These are phyloP conservation scores for Mylabris phalerata DNA, from an alignment of 1,140 invertebrate species.

Conservation along the genomic window DNA sequence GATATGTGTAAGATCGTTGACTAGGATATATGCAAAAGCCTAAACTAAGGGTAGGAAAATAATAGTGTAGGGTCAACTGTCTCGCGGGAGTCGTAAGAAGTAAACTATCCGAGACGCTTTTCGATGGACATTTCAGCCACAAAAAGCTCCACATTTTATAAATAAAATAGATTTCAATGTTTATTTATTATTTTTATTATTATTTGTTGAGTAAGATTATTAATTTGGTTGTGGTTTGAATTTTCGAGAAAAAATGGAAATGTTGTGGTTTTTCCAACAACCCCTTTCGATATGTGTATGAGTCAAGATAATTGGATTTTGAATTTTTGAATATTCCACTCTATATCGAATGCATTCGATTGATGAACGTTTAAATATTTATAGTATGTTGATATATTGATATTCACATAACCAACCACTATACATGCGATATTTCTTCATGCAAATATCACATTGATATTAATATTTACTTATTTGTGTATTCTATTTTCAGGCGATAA, in stretches of 20 bases:
- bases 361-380: conserved; percentile 24
- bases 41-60: conserved; percentile 40
- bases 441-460: conserved; percentile 17
- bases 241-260: no score
- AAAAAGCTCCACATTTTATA: conserved; percentile 33
- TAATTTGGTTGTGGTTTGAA: no score
- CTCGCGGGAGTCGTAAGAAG: conserved; percentile 42
- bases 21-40: conserved; percentile 42
- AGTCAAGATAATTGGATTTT: conserved; percentile 17
- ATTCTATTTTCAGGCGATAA: conserved; percentile 35
- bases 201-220: no score
- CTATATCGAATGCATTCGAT: conserved; percentile 19
- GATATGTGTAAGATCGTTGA: no score
- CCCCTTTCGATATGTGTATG: no score
- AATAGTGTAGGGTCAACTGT: conserved; percentile 43
- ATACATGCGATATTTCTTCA: conserved; percentile 23
- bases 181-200: not conserved
- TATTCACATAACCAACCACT: not conserved
- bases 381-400: conserved; percentile 19
- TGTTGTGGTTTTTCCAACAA: not conserved
- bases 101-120: conserved; percentile 40
- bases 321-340: conserved; percentile 23
- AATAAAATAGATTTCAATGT: conserved; percentile 29
- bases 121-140: conserved; percentile 36
- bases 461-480: not conserved